These are phyloP conservation scores for Vimba vimba DNA, from an alignment of 2,113 vertebrate species.

Conservation along the genomic window DNA sequence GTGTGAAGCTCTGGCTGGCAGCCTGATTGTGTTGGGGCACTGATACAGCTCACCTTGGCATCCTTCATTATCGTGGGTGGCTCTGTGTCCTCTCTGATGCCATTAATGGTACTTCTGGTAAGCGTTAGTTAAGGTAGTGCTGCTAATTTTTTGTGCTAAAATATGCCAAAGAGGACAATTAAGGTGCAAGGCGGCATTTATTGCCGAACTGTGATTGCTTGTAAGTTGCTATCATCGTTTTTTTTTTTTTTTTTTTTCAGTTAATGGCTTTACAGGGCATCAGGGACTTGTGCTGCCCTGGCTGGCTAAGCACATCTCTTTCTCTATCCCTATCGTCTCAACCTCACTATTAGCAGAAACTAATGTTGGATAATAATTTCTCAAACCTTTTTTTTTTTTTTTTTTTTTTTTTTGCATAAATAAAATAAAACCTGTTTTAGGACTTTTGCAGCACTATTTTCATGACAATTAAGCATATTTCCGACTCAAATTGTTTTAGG, in stretches of 20 bases:
- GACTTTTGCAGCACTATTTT: background rate
- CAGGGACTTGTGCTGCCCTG: constrained; percentile 1
- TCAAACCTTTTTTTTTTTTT: background rate
- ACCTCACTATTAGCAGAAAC: background rate
- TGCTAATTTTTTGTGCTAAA: constrained; percentile 22
- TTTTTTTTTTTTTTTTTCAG: background rate
- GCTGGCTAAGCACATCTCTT: constrained; percentile 5
- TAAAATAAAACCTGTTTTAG: background rate
- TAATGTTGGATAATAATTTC: background rate
- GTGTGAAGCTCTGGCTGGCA: constrained; percentile 20
- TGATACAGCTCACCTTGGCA: constrained; percentile 60
- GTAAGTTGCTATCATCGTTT: constrained; percentile 23
- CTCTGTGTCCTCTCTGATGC: background rate
- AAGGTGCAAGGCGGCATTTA: constrained; percentile 10
- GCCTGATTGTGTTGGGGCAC: constrained; percentile 46
- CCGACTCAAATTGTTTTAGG: background rate
- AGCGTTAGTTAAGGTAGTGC: constrained; percentile 9
- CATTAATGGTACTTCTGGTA: background rate
- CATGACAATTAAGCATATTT: background rate
- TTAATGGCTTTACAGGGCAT: constrained; percentile 36
- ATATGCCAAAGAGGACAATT: constrained; percentile 37
- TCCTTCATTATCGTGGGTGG: constrained; percentile 41
- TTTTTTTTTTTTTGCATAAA: background rate
- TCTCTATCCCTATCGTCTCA: background rate
- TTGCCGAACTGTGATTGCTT: constrained; percentile 39